These are phyloP conservation scores for Callitettix versicolor DNA, from an alignment of 1,140 invertebrate species.

Conservation along the genomic window DNA sequence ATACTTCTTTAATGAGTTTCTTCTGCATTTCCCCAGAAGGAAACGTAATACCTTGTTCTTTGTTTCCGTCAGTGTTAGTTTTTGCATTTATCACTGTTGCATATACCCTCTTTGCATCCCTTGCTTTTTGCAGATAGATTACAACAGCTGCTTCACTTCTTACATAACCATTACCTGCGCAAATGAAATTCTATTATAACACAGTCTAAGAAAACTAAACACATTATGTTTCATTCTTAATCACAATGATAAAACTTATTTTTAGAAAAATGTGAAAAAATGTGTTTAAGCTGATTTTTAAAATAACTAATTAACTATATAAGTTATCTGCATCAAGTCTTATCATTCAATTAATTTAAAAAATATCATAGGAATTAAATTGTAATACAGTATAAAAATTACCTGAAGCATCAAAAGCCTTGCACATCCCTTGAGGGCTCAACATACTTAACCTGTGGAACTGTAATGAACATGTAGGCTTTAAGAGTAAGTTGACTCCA, in stretches of 20 bases:
- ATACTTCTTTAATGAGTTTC: constrained; percentile 73
- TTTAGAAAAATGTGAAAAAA: no score
- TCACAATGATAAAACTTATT: no score
- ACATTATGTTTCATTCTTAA: no score
- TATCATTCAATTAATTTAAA: no score
- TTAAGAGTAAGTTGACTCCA: constrained; percentile 64
- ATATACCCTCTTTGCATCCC: constrained; percentile 68
- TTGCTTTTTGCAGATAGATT: constrained; percentile 68
- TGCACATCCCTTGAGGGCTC: constrained; percentile 73
- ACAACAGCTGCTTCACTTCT: constrained; percentile 78
- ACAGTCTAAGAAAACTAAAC: no score
- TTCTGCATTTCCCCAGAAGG: constrained; percentile 81
- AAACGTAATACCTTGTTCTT: constrained; percentile 83
- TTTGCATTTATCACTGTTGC: constrained; percentile 75
- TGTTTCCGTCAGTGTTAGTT: constrained; percentile 83
- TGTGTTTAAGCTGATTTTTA: no score
- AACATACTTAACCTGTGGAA: constrained; percentile 89
- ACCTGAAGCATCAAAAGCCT: constrained; percentile 84
- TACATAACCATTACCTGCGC: constrained; percentile 72
- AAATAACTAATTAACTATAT: no score
- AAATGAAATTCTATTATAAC: no score
- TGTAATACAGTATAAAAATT: no score
- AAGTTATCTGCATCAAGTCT: no score
- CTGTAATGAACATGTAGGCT: constrained; percentile 81
- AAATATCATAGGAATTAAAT: no score